Evolutionary conservation across 1,140 invertebrate genomes (phyloP), one percentile per base, ranked within the genome.

Genomic region (Bombus polaris): DNA sequence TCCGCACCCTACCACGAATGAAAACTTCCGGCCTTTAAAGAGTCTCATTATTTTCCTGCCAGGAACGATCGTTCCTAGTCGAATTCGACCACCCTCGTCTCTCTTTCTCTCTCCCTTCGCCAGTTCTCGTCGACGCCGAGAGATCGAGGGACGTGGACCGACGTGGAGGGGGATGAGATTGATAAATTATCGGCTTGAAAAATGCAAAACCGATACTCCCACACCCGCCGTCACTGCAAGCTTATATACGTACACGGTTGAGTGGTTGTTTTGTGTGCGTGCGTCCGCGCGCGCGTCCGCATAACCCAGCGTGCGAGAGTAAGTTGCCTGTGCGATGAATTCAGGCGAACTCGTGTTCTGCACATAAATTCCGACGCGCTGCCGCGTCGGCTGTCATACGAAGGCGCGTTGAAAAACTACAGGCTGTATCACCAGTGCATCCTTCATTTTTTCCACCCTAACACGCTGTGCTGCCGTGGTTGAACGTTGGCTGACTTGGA

Each of bases 101-200:
- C 37, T 74, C 65, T 39, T 79, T 35, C 72, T 57, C 77, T 32
- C 44, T 35, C 18, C 39, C 71, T 28, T n/a, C 3, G 0, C 22
- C 35, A 2, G 4, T 9, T 35, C 62, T 39, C 85, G 8, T 75
- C 78, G 44, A 35, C 47, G 73, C 4, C 32, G 72, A 62, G 80
- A 80, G 85, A 88, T 66, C 72, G 83, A 85, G 85, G 75, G 84
- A 92, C 47, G 47, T 6, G 47, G 18, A 8, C 18, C 47, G 18
- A 53, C 47, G 88, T 85, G 75, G 77, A 83, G 88, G 78, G 82
- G 83, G 86, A 85, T 85, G 91, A 94, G 93, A 94, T 94, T 94
- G 94, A 94, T 94, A 94, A 94, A 94, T 94, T 94, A 94, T 93
- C 92, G 79, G 90, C 88, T 92, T 94, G 93, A 93, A 94, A 94